Evolutionary conservation across 2,888 invertebrate genomes (phyloP).

Genomic region (Clitarchus hookeri): DNA sequence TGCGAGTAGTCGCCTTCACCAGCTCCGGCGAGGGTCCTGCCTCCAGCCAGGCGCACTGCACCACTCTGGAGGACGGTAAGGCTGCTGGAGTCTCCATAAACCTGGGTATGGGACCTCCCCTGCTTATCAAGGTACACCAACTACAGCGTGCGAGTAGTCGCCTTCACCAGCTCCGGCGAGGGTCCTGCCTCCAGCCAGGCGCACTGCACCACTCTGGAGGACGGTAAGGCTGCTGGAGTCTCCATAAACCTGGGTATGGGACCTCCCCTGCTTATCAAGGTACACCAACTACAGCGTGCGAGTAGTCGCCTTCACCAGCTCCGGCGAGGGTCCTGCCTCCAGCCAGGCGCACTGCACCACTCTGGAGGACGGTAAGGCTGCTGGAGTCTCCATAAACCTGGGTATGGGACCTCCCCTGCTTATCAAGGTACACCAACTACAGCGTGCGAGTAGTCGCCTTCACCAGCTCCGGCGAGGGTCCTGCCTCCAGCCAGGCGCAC

Average conservation of each 20-base stretch:
- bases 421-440: constrained; percentile 55
- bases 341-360: constrained; percentile 52
- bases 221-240: constrained; percentile 48
- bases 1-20: constrained; percentile 56
- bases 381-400: too few relatives aligned
- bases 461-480: constrained; percentile 56
- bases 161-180: constrained; percentile 56
- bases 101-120: too few relatives aligned
- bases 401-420: too few relatives aligned
- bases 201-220: constrained; percentile 53
- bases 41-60: constrained; percentile 51
- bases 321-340: constrained; percentile 55
- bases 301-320: constrained; percentile 55
- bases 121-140: constrained; percentile 53
- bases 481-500: constrained; percentile 51
- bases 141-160: constrained; percentile 56
- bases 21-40: constrained; percentile 55
- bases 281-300: constrained; percentile 58
- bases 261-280: constrained; percentile 46
- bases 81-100: too few relatives aligned
- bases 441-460: constrained; percentile 56
- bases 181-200: constrained; percentile 53
- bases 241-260: too few relatives aligned
- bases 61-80: constrained; percentile 54
- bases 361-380: constrained; percentile 52